phyloP scores from a whole-genome alignment of 2,797 vertebrate genomes.

The Parotocinclus haroldoi region DNA sequence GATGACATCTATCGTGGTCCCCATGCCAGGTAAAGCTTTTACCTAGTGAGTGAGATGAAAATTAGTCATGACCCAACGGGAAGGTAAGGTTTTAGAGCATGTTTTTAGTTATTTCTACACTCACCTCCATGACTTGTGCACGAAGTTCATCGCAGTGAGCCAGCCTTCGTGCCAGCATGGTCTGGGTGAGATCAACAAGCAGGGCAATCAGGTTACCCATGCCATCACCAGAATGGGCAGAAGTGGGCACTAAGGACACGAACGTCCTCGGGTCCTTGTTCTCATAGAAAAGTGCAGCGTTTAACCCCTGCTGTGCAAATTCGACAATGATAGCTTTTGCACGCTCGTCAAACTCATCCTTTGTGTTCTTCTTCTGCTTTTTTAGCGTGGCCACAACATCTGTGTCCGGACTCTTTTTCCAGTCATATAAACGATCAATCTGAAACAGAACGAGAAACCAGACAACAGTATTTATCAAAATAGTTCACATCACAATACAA shows the following conservation, averaged over 20 bases:
- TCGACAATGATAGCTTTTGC: slow-evolving; percentile 89
- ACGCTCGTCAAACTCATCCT: slow-evolving; percentile 95
- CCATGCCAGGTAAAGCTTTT: slow-evolving; percentile 96
- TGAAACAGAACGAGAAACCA: slow-evolving; percentile 45
- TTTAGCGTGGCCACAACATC: slow-evolving; percentile 89
- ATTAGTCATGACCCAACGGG: no score
- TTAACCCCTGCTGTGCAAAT: slow-evolving; percentile 95
- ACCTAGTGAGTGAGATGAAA: slow-evolving; percentile 69
- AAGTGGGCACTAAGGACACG: slow-evolving; percentile 93
- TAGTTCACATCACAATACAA: no score
- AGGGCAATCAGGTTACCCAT: slow-evolving; percentile 97
- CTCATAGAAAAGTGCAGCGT: slow-evolving; percentile 91
- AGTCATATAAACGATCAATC: slow-evolving; percentile 97
- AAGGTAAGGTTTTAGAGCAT: no score
- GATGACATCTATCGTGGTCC: slow-evolving; percentile 97
- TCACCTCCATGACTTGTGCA: slow-evolving; percentile 98
- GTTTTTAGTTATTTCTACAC: neutral
- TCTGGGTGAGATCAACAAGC: slow-evolving; percentile 92
- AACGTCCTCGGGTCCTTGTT: slow-evolving; percentile 97
- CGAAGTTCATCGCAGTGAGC: slow-evolving; percentile 91
- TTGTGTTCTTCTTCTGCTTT: slow-evolving; percentile 99
- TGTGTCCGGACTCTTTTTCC: slow-evolving; percentile 94
- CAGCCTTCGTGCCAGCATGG: slow-evolving; percentile 87
- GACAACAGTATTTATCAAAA: no score
- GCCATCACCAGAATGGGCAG: slow-evolving; percentile 95